These are phyloP conservation scores for Drosophila arizonae DNA, from an alignment of 1,140 invertebrate species.

Conservation along the genomic window DNA sequence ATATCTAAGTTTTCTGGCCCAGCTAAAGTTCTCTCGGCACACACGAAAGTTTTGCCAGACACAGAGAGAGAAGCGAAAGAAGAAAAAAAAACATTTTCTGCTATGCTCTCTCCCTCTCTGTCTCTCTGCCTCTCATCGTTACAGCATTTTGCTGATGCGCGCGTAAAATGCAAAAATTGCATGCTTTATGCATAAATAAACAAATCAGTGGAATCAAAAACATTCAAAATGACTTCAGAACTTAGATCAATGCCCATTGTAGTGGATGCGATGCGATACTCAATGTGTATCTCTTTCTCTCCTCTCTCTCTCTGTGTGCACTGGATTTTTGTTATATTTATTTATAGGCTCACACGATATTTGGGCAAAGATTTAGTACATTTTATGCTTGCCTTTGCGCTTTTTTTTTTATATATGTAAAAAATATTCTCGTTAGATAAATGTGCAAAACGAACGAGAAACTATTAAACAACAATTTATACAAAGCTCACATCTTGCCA, in stretches of 20 bases:
- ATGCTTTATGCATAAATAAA: constrained; percentile 81
- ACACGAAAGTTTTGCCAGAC: neutral
- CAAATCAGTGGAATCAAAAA: constrained; percentile 81
- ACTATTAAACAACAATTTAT: neutral
- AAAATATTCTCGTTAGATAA: neutral
- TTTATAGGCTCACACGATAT: constrained; percentile 35
- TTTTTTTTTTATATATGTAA: neutral
- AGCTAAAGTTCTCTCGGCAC: constrained; percentile 34
- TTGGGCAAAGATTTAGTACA: constrained; percentile 24
- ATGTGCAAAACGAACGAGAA: neutral
- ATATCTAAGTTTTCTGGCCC: constrained; percentile 73
- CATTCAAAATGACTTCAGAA: constrained; percentile 77
- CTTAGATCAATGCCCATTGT: constrained; percentile 70
- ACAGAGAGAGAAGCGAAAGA: neutral
- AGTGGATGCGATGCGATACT: constrained; percentile 24
- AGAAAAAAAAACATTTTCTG: neutral
- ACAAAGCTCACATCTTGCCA: no score
- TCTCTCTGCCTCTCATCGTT: neutral
- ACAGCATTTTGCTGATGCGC: constrained; percentile 61
- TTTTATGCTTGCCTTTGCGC: constrained; percentile 20
- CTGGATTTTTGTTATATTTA: constrained; percentile 24
- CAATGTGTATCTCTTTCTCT: neutral
- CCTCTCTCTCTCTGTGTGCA: constrained; percentile 17
- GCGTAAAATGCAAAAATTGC: constrained; percentile 73
- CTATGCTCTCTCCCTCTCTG: neutral